Conservation (phyloP, 2,113 vertebrate species). For the Anas platyrhynchos region DNA sequence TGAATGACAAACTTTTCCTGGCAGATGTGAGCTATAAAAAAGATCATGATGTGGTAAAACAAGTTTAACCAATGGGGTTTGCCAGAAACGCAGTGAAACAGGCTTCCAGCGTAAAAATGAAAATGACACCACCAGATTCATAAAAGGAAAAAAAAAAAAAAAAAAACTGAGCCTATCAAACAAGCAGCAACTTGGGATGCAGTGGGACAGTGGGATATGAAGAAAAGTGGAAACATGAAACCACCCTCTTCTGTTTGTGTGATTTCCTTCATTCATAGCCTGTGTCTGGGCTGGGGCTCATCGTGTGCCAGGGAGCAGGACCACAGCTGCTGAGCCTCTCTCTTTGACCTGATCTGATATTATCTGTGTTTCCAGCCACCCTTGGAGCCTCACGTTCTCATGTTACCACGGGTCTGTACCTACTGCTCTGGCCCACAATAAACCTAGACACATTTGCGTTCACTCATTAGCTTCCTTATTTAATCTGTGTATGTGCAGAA, state of each 20-base stretch:
- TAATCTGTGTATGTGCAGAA: neutral
- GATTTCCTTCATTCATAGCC: neutral
- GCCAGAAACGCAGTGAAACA: neutral
- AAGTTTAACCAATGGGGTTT: conserved; percentile 15
- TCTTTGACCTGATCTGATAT: neutral
- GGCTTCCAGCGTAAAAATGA: conserved; percentile 13
- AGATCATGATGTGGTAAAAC: conserved; percentile 21
- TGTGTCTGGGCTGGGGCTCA: neutral
- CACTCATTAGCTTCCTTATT: neutral
- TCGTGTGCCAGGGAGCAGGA: rapidly evolving
- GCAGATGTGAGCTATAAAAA: conserved; percentile 9
- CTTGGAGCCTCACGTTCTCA: neutral
- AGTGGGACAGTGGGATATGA: neutral
- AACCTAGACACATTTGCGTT: rapidly evolving
- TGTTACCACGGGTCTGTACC: neutral
- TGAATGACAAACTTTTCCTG: conserved; percentile 22
- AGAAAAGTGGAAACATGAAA: neutral
- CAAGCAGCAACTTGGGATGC: neutral
- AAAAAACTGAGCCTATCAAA: neutral
- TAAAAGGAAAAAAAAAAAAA: neutral
- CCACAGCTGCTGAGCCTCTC: neutral
- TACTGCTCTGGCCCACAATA: neutral
- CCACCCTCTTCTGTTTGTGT: neutral
- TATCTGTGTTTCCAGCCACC: neutral
- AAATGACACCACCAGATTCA: neutral